phyloP scores from a whole-genome alignment of 2,113 vertebrate genomes.

The Marcusenius ussheri region DNA sequence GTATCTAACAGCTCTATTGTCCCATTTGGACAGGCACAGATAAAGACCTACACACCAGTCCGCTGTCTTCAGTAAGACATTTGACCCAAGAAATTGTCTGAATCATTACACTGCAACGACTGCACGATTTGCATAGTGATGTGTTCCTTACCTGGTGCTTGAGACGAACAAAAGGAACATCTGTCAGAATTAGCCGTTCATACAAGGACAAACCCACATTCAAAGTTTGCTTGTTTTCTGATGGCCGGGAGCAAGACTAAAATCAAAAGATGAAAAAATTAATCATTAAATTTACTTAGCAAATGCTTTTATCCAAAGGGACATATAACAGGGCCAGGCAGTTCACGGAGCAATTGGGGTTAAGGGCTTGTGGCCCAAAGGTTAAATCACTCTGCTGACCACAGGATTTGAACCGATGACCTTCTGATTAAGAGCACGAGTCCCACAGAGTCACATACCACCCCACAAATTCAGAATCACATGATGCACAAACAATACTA shows the following conservation, averaged over 20 bases:
- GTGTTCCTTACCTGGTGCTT: slow-evolving; percentile 36
- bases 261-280: neutral
- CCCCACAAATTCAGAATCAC: neutral
- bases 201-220: slow-evolving; percentile 29
- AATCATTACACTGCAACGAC: neutral
- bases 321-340: neutral
- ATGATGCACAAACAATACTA: neutral
- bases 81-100: neutral
- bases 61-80: neutral
- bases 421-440: neutral
- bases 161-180: slow-evolving; percentile 30
- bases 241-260: neutral
- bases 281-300: neutral
- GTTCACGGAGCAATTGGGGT: neutral
- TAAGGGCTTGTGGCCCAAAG: neutral
- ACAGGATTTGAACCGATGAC: neutral
- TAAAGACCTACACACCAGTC: neutral
- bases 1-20: neutral
- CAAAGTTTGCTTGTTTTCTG: slow-evolving; percentile 33
- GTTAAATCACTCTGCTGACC: neutral
- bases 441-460: neutral
- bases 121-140: neutral
- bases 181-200: slow-evolving; percentile 38
- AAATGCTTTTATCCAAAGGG: neutral
- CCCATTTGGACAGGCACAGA: neutral